phyloP scores from a whole-genome alignment of 1,140 invertebrate species.

The Papilio helenus region DNA sequence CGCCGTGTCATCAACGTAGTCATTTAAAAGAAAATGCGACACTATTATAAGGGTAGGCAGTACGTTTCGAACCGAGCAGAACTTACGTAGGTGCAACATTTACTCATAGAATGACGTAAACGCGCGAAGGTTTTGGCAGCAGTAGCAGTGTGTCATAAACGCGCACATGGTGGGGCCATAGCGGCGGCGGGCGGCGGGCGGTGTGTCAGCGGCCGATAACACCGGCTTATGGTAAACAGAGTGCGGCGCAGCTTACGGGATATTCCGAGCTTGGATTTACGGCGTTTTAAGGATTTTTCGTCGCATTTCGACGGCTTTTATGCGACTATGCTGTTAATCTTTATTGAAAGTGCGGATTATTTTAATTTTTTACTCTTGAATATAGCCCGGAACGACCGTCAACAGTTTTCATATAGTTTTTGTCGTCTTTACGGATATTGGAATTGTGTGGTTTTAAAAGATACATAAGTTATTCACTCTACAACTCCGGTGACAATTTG shows the following conservation, averaged over 20 bases:
- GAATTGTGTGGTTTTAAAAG: not conserved
- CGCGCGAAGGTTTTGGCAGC: not conserved
- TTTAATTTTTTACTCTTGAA: constrained; percentile 16
- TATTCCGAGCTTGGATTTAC: constrained; percentile 45
- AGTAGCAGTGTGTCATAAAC: not conserved
- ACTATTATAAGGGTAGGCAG: not conserved
- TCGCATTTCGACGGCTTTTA: constrained; percentile 39
- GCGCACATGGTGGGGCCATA: constrained; percentile 22
- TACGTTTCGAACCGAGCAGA: not conserved
- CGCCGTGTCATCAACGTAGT: not conserved
- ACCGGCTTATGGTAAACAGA: constrained; percentile 55
- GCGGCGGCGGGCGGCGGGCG: constrained; percentile 4
- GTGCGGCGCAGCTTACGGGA: constrained; percentile 43
- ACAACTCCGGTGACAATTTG: too few relatives aligned
- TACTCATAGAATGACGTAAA: not conserved
- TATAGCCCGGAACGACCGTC: not conserved
- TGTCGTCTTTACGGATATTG: constrained; percentile 13
- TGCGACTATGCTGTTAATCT: constrained; percentile 43
- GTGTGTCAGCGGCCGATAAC: constrained; percentile 51
- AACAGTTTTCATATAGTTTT: constrained; percentile 12
- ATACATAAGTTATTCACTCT: not conserved
- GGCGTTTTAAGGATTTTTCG: constrained; percentile 48
- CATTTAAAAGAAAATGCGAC: not conserved
- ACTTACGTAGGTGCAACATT: not conserved
- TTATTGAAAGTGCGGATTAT: constrained; percentile 41